phyloP scores from a whole-genome alignment of 2,113 vertebrate genomes.

The Willisornis vidua region DNA sequence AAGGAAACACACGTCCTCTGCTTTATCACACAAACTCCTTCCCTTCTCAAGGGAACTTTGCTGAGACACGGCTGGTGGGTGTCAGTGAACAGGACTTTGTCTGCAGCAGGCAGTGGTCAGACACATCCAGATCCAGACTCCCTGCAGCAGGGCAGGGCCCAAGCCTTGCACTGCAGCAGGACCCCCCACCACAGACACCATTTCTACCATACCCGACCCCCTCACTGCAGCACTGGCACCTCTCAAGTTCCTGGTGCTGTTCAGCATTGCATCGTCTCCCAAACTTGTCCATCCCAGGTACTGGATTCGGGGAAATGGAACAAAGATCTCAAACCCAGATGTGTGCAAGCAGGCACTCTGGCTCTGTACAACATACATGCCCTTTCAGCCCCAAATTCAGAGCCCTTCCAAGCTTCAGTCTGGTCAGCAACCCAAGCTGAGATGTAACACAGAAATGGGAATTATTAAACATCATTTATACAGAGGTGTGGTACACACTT shows the following conservation, averaged over 20 bases:
- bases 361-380: not conserved
- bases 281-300: accelerated
- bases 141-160: not conserved
- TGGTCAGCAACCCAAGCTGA: not conserved
- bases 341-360: not conserved
- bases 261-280: not conserved
- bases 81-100: not conserved
- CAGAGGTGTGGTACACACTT: not conserved
- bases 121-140: not conserved
- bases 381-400: not conserved
- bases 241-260: not conserved
- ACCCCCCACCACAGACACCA: not conserved
- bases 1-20: not conserved
- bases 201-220: not conserved
- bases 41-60: not conserved
- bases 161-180: not conserved
- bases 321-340: not conserved
- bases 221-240: not conserved
- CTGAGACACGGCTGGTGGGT: not conserved
- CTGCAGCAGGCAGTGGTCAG: not conserved
- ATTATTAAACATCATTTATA: not conserved
- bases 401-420: not conserved
- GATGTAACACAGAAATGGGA: not conserved
- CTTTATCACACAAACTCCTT: not conserved
- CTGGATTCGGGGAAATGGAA: not conserved